These are phyloP conservation scores for Neodontobutis hainanensis DNA, from an alignment of 2,113 vertebrate species.

Conservation along the genomic window DNA sequence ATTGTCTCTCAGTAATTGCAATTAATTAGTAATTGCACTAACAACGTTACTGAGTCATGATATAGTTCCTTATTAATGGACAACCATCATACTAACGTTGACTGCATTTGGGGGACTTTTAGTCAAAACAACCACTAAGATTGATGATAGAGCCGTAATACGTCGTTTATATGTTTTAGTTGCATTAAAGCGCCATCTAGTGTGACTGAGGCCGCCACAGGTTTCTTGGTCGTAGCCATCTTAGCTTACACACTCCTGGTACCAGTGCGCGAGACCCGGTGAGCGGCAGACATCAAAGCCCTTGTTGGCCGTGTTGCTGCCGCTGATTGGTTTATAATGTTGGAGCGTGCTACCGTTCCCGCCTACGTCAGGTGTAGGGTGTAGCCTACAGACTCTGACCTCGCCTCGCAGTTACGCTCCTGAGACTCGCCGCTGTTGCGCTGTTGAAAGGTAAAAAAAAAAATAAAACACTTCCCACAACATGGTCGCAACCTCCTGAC, in stretches of 20 bases:
- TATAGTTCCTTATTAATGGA: too few relatives aligned
- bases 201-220: background rate
- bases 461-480: background rate
- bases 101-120: background rate
- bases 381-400: background rate
- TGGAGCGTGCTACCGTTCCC: background rate
- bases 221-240: background rate
- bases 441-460: background rate
- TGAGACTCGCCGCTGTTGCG: background rate
- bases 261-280: background rate
- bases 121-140: background rate
- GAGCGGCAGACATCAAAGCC: too few relatives aligned
- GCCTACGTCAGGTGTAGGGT: conserved; percentile 13
- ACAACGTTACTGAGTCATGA: too few relatives aligned
- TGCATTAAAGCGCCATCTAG: background rate
- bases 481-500: background rate
- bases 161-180: background rate
- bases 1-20: background rate
- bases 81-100: too few relatives aligned
- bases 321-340: background rate
- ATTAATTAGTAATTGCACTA: too few relatives aligned
- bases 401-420: conserved; percentile 1
- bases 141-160: too few relatives aligned
- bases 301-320: background rate
- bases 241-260: background rate